phyloP scores from a whole-genome alignment of 2,797 vertebrate species.

The Leptatherina wallacei region DNA sequence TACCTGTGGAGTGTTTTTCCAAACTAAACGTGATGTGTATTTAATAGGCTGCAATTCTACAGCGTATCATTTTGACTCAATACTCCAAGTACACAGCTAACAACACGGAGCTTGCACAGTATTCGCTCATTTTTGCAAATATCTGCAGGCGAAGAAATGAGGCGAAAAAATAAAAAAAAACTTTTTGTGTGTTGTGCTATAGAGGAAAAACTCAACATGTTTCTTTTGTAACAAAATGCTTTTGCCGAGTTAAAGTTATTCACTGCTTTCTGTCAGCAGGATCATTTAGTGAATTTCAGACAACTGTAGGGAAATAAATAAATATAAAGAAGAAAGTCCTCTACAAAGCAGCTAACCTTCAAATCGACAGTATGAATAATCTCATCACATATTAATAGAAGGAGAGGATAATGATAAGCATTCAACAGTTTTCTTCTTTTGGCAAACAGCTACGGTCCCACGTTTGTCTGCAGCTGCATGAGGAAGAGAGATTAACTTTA shows the following conservation, averaged over 20 bases:
- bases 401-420: constrained; percentile 14
- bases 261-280: neutral
- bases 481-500: constrained; percentile 30
- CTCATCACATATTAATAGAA: constrained; percentile 8
- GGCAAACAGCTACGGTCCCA: neutral
- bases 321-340: neutral
- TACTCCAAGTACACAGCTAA: too few relatives aligned
- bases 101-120: neutral
- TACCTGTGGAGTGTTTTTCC: neutral
- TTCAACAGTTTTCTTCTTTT: neutral
- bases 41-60: too few relatives aligned
- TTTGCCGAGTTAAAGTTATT: constrained; percentile 2
- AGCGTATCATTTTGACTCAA: too few relatives aligned
- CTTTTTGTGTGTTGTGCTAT: neutral
- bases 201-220: neutral
- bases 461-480: neutral
- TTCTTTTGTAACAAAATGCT: neutral
- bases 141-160: too few relatives aligned
- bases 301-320: neutral
- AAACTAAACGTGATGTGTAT: neutral
- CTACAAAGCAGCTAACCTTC: constrained; percentile 3
- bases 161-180: too few relatives aligned
- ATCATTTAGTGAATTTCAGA: constrained; percentile 3
- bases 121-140: neutral
- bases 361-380: constrained; percentile 1